Evolutionary conservation across 2,888 invertebrate species (phyloP).

Genomic region (Xylota sylvarum): DNA sequence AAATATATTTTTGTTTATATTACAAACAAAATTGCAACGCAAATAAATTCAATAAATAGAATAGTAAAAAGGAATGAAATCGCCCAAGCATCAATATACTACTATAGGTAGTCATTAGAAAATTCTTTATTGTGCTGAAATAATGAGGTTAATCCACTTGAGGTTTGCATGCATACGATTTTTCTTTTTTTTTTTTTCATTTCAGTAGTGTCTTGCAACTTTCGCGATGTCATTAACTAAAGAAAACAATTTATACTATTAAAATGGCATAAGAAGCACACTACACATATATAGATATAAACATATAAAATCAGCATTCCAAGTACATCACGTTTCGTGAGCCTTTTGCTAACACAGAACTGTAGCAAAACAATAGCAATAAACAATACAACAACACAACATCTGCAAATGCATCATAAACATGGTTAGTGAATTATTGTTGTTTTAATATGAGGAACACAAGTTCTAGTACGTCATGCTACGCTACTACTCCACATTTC

Average conservation of each 20-base stretch:
- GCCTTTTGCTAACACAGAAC: conserved; percentile 18
- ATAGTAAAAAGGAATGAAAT: conserved; percentile 19
- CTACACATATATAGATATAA: not conserved
- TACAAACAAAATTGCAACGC: not conserved
- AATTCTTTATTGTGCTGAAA: conserved; percentile 7
- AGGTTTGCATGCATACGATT: conserved; percentile 12
- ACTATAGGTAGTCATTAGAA: not conserved
- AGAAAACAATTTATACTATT: conserved; percentile 7
- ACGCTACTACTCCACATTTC: conserved; percentile 13
- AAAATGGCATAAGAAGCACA: not conserved
- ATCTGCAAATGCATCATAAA: conserved; percentile 32
- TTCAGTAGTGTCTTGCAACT: conserved; percentile 9
- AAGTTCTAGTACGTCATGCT: conserved; percentile 22
- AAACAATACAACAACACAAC: conserved; percentile 2
- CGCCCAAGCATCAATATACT: not conserved
- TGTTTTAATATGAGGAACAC: conserved; percentile 8
- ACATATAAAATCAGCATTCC: conserved; percentile 10
- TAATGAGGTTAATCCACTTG: conserved; percentile 46
- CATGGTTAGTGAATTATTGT: conserved; percentile 26
- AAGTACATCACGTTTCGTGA: conserved; percentile 39
- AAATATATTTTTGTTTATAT: not conserved
- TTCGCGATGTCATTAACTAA: not conserved
- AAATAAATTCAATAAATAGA: conserved; percentile 6
- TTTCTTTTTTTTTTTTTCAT: conserved; percentile 17
- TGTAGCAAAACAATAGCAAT: conserved; percentile 21